A percentile compares a stretch with the other conserved stretches of the same genome.
These are phyloP conservation scores for Calonectris borealis DNA, from an alignment of 2,113 vertebrate species.

Conservation along the genomic window DNA sequence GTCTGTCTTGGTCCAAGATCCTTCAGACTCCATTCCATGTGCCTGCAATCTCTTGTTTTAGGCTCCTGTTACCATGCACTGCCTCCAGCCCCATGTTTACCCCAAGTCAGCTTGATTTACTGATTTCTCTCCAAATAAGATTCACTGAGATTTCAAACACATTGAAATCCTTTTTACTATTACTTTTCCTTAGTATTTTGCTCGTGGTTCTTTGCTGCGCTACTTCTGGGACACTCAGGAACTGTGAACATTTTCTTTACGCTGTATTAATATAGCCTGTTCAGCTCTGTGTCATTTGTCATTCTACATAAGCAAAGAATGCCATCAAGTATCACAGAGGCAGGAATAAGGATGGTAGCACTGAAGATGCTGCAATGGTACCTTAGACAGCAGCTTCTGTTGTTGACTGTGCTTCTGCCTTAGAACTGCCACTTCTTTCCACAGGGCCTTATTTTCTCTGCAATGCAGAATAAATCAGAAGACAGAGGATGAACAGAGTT, in stretches of 20 bases:
- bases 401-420: conserved; percentile 73
- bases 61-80: background rate
- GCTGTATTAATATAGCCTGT: conserved; percentile 46
- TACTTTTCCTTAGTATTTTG: background rate
- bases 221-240: conserved; percentile 43
- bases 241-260: conserved; percentile 20
- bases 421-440: conserved; percentile 70
- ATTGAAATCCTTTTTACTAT: background rate
- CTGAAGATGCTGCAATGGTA: conserved; percentile 59
- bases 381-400: conserved; percentile 75
- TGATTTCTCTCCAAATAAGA: background rate
- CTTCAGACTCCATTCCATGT: background rate
- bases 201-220: background rate
- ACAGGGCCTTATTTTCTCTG: conserved; percentile 72
- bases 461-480: conserved; percentile 61
- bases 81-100: background rate
- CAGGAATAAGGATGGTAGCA: conserved; percentile 42
- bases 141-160: background rate
- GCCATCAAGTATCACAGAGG: conserved; percentile 19
- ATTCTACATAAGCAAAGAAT: conserved; percentile 63
- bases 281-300: conserved; percentile 60
- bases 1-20: background rate
- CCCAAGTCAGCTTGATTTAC: background rate
- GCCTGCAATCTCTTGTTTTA: background rate
- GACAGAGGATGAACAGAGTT: conserved; percentile 56